Percentiles rank a stretch among this genome's conserved stretches.
Evolutionary conservation across 2,113 vertebrate genomes (phyloP).

Genomic region (Colistium nudipinnis): DNA sequence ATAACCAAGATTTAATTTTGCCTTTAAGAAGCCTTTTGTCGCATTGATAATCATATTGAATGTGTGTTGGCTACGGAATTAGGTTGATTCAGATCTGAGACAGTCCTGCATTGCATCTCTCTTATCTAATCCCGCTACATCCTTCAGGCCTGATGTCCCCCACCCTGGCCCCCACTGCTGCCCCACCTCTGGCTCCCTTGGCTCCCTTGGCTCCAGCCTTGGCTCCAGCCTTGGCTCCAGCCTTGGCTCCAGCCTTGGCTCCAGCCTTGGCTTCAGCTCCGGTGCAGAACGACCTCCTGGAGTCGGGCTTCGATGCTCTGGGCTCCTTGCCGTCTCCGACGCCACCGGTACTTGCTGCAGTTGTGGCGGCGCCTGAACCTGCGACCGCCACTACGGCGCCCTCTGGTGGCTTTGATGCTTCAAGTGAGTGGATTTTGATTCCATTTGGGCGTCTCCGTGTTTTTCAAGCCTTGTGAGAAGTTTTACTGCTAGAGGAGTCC

Average conservation of each 20-base stretch:
- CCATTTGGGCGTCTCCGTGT: background rate
- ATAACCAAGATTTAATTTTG: background rate
- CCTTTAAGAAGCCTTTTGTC: background rate
- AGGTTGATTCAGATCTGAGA: background rate
- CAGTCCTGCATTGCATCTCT: conserved; percentile 4
- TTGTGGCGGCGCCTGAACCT: conserved; percentile 73
- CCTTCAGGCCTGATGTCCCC: conserved; percentile 79
- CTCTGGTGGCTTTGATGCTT: conserved; percentile 89
- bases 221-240: conserved; percentile 76
- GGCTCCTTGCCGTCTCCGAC: conserved; percentile 56
- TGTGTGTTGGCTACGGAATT: background rate
- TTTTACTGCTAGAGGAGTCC: conserved; percentile 1
- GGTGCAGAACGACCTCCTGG: conserved; percentile 86
- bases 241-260: conserved; percentile 82
- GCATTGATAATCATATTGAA: background rate
- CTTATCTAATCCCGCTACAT: conserved; percentile 1
- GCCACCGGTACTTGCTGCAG: conserved; percentile 50
- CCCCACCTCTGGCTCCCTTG: conserved; percentile 80
- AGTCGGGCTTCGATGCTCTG: conserved; percentile 75
- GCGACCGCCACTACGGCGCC: conserved; percentile 75
- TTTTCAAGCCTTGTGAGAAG: conserved; percentile 6
- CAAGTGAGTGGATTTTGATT: conserved; percentile 83
- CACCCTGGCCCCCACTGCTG: conserved; percentile 62
- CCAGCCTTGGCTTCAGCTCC: conserved; percentile 53
- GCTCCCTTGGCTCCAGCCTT: conserved; percentile 70